Percentiles rank a stretch among this genome's conserved stretches.
phyloP scores from a whole-genome alignment of 64 coral and sea anemone genomes.

The Montipora efflorescens region DNA sequence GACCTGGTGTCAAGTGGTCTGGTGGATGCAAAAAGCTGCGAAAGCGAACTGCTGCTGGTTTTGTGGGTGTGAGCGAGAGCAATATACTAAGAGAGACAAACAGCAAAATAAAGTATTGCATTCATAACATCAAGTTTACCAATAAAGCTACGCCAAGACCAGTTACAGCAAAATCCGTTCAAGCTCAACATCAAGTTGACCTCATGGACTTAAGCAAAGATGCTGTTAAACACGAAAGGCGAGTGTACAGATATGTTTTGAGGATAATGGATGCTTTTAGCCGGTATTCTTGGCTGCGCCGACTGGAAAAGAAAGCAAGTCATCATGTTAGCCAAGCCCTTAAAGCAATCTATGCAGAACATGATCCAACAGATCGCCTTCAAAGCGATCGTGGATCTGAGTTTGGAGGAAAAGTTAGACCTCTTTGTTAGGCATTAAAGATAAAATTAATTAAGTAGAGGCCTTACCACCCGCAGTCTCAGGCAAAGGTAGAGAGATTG shows the following conservation, averaged over 20 bases:
- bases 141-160: conserved; percentile 1
- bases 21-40: no score
- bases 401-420: conserved; percentile 40
- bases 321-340: conserved; percentile 13
- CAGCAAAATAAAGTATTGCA: background rate
- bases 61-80: background rate
- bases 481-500: conserved; percentile 29
- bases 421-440: background rate
- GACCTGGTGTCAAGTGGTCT: no score
- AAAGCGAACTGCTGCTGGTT: no score
- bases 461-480: conserved; percentile 51
- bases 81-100: background rate
- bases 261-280: conserved; percentile 57
- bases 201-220: conserved; percentile 16
- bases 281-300: conserved; percentile 47
- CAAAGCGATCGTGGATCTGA: conserved; percentile 23
- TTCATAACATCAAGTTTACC: background rate
- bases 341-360: conserved; percentile 13
- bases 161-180: background rate
- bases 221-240: conserved; percentile 10
- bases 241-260: conserved; percentile 57
- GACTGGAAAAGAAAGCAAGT: conserved; percentile 46
- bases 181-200: background rate
- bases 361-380: conserved; percentile 28
- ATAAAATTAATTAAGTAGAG: no score